Evolutionary conservation across 2,113 vertebrate species (phyloP).

Genomic region (Sander vitreus): DNA sequence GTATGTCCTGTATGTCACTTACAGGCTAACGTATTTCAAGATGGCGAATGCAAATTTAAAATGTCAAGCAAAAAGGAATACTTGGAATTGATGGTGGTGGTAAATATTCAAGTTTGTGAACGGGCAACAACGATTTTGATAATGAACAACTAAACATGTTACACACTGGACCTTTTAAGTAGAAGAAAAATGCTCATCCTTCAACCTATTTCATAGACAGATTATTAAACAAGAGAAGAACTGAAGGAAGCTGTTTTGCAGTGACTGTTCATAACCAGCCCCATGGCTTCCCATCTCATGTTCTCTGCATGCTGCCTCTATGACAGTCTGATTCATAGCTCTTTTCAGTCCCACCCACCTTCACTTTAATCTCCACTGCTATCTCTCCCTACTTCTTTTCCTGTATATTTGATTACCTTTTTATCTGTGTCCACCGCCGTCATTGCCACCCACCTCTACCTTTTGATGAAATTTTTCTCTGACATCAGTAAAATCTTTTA

Average conservation of each 20-base stretch:
- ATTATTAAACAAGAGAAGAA: conserved; percentile 30
- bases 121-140: too few species aligned
- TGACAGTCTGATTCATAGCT: conserved; percentile 64
- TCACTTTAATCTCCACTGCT: conserved; percentile 61
- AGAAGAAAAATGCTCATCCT: not conserved
- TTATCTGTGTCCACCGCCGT: conserved; percentile 39
- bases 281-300: conserved; percentile 59
- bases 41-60: too few species aligned
- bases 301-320: conserved; percentile 54
- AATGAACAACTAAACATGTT: too few species aligned
- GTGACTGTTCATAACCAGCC: conserved; percentile 60
- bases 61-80: too few species aligned
- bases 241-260: conserved; percentile 23
- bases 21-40: too few species aligned
- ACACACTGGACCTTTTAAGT: not conserved
- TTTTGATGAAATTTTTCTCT: conserved; percentile 40
- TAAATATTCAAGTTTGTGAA: too few species aligned
- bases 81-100: too few species aligned
- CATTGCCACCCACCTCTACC: conserved; percentile 38
- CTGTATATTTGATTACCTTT: conserved; percentile 55
- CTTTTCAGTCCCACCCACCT: conserved; percentile 57
- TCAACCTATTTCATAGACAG: conserved; percentile 15
- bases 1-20: too few species aligned
- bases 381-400: conserved; percentile 40
- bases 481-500: conserved; percentile 32